phyloP scores from a whole-genome alignment of 2,113 vertebrate genomes.

The Chlorodrepanis virens region DNA sequence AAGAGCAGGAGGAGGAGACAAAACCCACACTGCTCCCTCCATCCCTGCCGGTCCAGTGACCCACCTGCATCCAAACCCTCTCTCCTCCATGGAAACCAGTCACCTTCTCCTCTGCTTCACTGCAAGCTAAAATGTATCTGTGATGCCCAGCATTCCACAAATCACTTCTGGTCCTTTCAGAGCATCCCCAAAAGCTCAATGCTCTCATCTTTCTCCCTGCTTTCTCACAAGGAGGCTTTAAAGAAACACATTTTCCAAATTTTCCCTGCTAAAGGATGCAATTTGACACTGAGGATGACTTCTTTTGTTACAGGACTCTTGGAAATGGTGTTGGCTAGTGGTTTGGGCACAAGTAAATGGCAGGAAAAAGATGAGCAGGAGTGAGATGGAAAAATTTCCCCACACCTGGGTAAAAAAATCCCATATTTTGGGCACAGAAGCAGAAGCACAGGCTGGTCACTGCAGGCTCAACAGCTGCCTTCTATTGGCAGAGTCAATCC shows the following conservation, averaged over 20 bases:
- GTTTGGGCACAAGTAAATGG: not conserved
- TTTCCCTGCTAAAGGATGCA: not conserved
- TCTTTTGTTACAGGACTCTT: not conserved
- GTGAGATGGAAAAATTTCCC: not conserved
- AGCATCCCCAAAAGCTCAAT: not conserved
- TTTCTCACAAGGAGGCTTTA: not conserved
- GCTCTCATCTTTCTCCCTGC: not conserved
- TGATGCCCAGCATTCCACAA: not conserved
- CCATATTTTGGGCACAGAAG: not conserved
- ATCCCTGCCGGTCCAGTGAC: rapidly evolving
- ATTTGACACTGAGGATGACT: not conserved
- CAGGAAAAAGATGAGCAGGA: not conserved
- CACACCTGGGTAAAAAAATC: not conserved
- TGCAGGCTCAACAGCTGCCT: not conserved
- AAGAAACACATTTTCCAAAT: not conserved
- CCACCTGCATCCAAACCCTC: not conserved
- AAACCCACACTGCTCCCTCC: rapidly evolving
- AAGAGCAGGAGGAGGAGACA: not conserved
- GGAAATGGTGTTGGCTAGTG: not conserved
- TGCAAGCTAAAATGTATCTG: not conserved
- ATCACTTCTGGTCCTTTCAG: not conserved
- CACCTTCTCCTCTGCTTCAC: not conserved
- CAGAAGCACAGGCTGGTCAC: not conserved
- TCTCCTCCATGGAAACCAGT: not conserved
- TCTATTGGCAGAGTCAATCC: not conserved